Conservation (phyloP, 2,888 invertebrate species). For the Griposia aprilina region DNA sequence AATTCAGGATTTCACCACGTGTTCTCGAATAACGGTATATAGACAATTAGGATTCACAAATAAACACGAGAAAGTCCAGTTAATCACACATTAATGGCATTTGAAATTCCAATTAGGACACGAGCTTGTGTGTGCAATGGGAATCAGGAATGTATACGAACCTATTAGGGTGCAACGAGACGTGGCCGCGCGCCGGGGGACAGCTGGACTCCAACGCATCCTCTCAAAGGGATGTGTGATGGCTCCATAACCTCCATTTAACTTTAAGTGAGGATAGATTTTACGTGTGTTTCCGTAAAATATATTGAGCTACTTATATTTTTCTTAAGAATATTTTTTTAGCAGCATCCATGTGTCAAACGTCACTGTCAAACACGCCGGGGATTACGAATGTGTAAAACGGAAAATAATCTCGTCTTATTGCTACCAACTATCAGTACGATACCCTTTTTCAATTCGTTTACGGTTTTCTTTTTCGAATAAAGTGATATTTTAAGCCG, state of each 20-base stretch:
- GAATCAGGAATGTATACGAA: conserved; percentile 51
- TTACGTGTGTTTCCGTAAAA: neutral
- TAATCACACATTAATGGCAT: conserved; percentile 56
- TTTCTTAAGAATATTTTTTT: neutral
- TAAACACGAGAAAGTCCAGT: conserved; percentile 61
- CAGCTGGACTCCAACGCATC: conserved; percentile 40
- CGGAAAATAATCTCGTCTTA: neutral
- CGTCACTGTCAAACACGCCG: neutral
- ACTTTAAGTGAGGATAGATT: neutral
- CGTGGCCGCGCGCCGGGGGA: conserved; percentile 18
- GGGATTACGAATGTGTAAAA: neutral
- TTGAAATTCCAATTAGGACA: conserved; percentile 60
- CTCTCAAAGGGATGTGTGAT: conserved; percentile 61
- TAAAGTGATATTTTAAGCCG: neutral
- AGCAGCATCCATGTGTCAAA: neutral
- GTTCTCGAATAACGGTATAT: conserved; percentile 49
- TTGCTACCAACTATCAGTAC: neutral
- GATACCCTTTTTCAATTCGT: neutral
- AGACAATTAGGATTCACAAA: conserved; percentile 59
- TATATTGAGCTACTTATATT: neutral
- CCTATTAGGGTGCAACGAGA: conserved; percentile 49
- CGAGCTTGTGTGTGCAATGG: conserved; percentile 35
- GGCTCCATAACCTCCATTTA: conserved; percentile 20
- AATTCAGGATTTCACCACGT: conserved; percentile 50
- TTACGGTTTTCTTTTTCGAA: neutral